A percentile compares a stretch with the other conserved stretches of the same genome.
Conservation (phyloP, 2,797 vertebrate genomes). For the Sebastes nivosus region DNA sequence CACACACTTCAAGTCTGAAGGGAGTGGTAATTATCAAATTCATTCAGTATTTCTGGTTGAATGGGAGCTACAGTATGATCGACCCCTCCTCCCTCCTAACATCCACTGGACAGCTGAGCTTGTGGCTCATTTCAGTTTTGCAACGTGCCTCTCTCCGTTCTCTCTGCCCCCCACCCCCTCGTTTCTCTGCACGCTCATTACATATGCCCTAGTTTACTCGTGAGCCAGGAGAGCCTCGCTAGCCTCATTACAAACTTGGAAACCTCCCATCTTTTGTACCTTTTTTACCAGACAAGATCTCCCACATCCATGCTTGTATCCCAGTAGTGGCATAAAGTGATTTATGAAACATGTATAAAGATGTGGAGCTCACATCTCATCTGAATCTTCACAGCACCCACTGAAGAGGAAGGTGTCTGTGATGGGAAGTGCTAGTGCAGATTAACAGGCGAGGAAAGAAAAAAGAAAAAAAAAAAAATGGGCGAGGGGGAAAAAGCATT, state of each 20-base stretch:
- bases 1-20: neutral
- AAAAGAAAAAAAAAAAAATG: neutral
- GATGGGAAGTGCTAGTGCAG: slow-evolving; percentile 36
- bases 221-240: slow-evolving; percentile 72
- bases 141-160: slow-evolving; percentile 31
- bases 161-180: slow-evolving; percentile 34
- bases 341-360: slow-evolving; percentile 79
- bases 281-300: slow-evolving; percentile 69
- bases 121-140: slow-evolving; percentile 39
- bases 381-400: slow-evolving; percentile 57
- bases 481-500: slow-evolving; percentile 24
- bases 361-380: slow-evolving; percentile 65
- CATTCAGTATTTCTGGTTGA: neutral
- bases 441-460: slow-evolving; percentile 43
- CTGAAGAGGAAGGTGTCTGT: slow-evolving; percentile 40
- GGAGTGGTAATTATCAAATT: neutral
- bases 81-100: slow-evolving; percentile 14
- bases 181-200: slow-evolving; percentile 70
- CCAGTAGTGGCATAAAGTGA: slow-evolving; percentile 67
- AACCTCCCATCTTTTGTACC: slow-evolving; percentile 76
- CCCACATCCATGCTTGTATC: slow-evolving; percentile 60
- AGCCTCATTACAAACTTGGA: slow-evolving; percentile 80
- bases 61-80: neutral
- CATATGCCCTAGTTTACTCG: slow-evolving; percentile 78
- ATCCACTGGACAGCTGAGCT: slow-evolving; percentile 43